Evolutionary conservation across 2,113 vertebrate species (phyloP).

Genomic region (Caloenas nicobarica): DNA sequence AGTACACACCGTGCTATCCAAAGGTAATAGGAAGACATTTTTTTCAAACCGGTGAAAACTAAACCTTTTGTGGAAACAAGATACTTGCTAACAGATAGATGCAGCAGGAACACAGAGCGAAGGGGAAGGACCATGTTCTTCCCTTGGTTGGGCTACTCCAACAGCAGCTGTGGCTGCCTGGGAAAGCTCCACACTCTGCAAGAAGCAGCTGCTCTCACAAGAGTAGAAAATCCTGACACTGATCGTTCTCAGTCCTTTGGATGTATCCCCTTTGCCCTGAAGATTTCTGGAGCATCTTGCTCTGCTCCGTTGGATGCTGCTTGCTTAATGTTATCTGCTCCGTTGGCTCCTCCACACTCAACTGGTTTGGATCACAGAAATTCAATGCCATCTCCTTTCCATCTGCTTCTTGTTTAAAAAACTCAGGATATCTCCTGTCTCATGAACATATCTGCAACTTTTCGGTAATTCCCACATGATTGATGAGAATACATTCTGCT

Average conservation of each 20-base stretch:
- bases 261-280: neutral
- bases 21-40: neutral
- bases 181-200: neutral
- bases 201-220: neutral
- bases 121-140: neutral
- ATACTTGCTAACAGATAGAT: neutral
- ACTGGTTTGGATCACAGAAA: neutral
- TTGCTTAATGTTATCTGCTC: neutral
- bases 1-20: neutral
- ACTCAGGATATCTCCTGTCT: neutral
- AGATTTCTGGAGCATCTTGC: neutral
- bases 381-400: neutral
- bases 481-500: neutral
- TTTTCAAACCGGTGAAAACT: neutral
- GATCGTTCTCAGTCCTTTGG: neutral
- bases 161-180: neutral
- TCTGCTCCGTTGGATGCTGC: neutral
- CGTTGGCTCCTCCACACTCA: neutral
- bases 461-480: neutral
- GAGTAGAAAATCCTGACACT: neutral
- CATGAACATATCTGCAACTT: neutral
- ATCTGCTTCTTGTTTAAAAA: slow-evolving; percentile 27
- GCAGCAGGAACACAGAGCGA: neutral
- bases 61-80: neutral
- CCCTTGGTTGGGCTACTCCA: neutral